Conservation (phyloP, 2,888 invertebrate species). For the Capitulum mitella region DNA sequence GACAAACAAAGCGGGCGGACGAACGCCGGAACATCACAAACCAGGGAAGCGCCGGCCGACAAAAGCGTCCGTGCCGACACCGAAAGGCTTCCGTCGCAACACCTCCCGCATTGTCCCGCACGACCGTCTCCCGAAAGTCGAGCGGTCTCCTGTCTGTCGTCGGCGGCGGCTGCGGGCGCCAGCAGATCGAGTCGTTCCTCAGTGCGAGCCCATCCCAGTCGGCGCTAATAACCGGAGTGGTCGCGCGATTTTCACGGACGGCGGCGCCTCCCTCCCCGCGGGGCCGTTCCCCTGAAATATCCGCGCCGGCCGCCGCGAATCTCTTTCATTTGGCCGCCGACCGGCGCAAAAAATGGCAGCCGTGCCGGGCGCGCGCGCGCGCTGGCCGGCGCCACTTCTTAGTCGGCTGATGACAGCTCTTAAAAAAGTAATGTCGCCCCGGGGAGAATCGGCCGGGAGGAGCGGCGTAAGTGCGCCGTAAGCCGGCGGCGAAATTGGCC, state of each 20-base stretch:
- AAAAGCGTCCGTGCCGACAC: no score
- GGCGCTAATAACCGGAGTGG: constrained; percentile 2
- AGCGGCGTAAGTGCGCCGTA: background rate
- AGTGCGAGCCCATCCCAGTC: background rate
- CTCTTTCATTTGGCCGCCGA: background rate
- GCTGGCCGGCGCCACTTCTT: no score
- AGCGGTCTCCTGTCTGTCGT: no score
- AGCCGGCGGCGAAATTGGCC: background rate
- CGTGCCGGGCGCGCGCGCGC: background rate
- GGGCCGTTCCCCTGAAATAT: constrained; percentile 19
- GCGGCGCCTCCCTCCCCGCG: background rate
- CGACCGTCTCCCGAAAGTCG: no score
- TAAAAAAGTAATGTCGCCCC: no score
- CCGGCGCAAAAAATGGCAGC: background rate
- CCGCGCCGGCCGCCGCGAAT: background rate
- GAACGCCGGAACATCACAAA: no score
- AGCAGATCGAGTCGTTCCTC: background rate
- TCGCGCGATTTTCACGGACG: background rate
- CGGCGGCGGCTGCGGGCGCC: no score
- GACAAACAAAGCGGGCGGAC: no score
- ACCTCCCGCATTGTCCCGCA: no score
- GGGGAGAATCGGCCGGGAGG: background rate
- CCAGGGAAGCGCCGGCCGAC: no score
- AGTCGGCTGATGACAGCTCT: no score
- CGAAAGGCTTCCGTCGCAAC: no score